Conservation (phyloP, 2,113 vertebrate genomes). For the Ondatra zibethicus region DNA sequence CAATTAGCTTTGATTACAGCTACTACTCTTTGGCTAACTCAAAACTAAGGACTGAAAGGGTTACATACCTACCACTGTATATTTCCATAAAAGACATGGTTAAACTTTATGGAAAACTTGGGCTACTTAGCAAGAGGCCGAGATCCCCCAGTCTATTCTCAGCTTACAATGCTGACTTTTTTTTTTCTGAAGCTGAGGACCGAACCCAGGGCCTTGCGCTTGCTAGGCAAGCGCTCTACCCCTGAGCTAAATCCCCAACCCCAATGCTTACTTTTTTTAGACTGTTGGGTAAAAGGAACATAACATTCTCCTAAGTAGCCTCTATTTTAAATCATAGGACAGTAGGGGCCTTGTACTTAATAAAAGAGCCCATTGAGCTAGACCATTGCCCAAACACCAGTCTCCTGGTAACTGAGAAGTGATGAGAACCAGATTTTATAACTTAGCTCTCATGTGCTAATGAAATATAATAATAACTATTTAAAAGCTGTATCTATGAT, state of each 20-base stretch:
- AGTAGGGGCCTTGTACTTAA: not conserved
- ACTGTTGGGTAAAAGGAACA: not conserved
- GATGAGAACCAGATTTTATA: not conserved
- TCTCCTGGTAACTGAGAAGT: not conserved
- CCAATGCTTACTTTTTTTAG: not conserved
- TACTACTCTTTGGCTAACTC: not conserved
- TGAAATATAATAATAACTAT: not conserved
- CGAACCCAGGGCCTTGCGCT: too few relatives aligned
- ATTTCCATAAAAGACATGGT: not conserved
- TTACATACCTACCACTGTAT: not conserved
- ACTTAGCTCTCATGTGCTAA: not conserved
- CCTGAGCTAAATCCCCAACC: too few relatives aligned
- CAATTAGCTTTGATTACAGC: not conserved
- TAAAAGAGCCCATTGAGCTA: not conserved
- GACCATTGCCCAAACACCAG: not conserved
- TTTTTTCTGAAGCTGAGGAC: too few relatives aligned
- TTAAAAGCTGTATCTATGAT: not conserved
- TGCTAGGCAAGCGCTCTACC: too few relatives aligned
- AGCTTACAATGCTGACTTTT: not conserved
- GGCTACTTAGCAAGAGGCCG: not conserved
- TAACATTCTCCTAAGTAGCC: not conserved
- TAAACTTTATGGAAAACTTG: not conserved
- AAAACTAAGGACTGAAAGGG: not conserved
- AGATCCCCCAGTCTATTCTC: constrained; percentile 5
- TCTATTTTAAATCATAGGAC: constrained; percentile 1